Evolutionary conservation across 1,140 invertebrate species (phyloP).

Genomic region (Bombus ignitus): DNA sequence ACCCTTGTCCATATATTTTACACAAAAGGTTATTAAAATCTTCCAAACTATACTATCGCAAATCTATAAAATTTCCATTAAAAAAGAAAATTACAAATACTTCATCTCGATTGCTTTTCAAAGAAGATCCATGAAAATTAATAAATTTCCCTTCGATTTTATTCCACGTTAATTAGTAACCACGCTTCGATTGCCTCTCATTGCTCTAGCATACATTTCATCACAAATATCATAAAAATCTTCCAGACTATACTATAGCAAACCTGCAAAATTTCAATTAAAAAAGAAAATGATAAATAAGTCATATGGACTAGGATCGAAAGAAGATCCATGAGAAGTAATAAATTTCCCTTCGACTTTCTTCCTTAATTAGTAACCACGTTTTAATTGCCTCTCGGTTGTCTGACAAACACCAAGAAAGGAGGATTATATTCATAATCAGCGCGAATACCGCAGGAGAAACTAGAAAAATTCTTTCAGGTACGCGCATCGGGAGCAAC

Average conservation of each 20-base stretch:
- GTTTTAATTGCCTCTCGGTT: neutral
- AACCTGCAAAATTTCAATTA: no score
- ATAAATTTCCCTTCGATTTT: neutral
- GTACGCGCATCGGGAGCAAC: slow-evolving; percentile 67
- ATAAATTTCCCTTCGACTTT: neutral
- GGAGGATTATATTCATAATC: neutral
- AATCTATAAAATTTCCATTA: no score
- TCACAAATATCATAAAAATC: no score
- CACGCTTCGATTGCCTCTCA: neutral
- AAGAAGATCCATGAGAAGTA: neutral
- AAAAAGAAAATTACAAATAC: no score
- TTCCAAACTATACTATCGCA: no score
- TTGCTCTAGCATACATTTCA: no score
- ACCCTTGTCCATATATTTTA: no score
- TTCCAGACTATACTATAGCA: no score
- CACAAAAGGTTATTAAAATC: no score
- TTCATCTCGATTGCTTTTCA: no score
- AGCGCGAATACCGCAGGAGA: slow-evolving; percentile 39
- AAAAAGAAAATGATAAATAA: no score
- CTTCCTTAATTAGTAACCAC: neutral
- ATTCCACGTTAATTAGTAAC: neutral
- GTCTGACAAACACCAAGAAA: neutral
- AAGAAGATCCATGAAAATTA: no score
- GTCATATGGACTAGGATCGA: neutral
- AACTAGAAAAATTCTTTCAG: slow-evolving; percentile 69